Evolutionary conservation across 2,888 invertebrate genomes (phyloP).

Genomic region (Lasioglossum pauxillum): DNA sequence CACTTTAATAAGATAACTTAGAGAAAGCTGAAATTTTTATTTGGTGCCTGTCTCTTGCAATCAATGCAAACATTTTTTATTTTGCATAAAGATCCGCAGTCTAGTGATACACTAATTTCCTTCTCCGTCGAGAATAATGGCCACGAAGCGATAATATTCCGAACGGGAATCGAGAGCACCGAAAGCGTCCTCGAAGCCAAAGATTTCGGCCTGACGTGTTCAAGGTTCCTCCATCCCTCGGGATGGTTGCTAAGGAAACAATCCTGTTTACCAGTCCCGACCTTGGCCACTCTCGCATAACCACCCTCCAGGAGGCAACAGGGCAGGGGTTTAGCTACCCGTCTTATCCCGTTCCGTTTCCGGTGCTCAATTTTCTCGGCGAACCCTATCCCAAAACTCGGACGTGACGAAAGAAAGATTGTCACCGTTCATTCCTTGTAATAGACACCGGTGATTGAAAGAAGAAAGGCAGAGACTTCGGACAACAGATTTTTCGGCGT

Average conservation of each 20-base stretch:
- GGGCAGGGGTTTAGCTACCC: slow-evolving; percentile 20
- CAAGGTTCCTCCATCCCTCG: slow-evolving; percentile 70
- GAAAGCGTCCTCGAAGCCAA: slow-evolving; percentile 26
- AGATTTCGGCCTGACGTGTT: slow-evolving; percentile 58
- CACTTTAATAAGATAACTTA: too few species aligned
- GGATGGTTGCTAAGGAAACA: slow-evolving; percentile 79
- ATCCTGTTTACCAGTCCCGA: slow-evolving; percentile 79
- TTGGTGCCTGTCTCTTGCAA: too few species aligned
- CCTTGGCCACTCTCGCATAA: slow-evolving; percentile 80
- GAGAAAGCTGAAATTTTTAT: too few species aligned
- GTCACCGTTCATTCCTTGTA: not conserved
- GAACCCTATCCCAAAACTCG: slow-evolving; percentile 24
- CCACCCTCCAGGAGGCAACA: slow-evolving; percentile 63
- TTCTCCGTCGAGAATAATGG: not conserved
- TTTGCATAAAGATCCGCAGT: too few species aligned
- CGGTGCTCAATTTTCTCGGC: not conserved
- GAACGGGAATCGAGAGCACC: slow-evolving; percentile 1
- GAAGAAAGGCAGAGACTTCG: not conserved
- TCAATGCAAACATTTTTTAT: too few species aligned
- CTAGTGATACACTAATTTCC: not conserved
- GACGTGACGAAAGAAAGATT: not conserved
- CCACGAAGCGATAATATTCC: not conserved
- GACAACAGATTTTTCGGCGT: not conserved
- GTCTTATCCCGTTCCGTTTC: slow-evolving; percentile 46
- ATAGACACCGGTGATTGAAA: not conserved